A percentile compares a stretch with the other conserved stretches of the same genome.
phyloP scores from a whole-genome alignment of 1,140 invertebrate genomes.

The Vanessa atalanta region DNA sequence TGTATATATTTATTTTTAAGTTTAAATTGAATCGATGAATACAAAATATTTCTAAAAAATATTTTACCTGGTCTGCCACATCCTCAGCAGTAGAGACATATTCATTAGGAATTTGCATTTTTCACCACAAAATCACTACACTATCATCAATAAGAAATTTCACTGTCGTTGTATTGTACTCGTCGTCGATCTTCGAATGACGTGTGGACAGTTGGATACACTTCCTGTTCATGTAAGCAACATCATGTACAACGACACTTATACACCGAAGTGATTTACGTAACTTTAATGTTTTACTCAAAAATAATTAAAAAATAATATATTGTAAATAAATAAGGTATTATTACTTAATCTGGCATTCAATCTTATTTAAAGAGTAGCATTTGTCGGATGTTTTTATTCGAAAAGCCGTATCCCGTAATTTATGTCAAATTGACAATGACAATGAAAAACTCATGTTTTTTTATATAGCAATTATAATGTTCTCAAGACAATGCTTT shows the following conservation, averaged over 20 bases:
- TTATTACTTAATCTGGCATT: background rate
- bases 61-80: slow-evolving; percentile 93
- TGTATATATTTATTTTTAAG: slow-evolving; percentile 43
- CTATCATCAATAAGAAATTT: slow-evolving; percentile 68
- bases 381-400: slow-evolving; percentile 52
- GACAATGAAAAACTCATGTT: background rate
- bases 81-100: slow-evolving; percentile 95
- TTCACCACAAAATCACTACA: slow-evolving; percentile 67
- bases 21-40: slow-evolving; percentile 13
- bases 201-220: slow-evolving; percentile 77
- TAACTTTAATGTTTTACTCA: background rate
- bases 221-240: slow-evolving; percentile 58
- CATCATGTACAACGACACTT: background rate
- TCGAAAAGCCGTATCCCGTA: slow-evolving; percentile 6
- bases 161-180: slow-evolving; percentile 57
- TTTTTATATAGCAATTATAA: no score
- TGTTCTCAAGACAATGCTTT: no score
- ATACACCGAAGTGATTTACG: background rate
- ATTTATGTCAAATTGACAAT: slow-evolving; percentile 17
- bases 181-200: slow-evolving; percentile 62
- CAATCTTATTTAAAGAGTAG: background rate
- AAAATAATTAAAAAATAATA: slow-evolving; percentile 11
- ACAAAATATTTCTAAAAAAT: slow-evolving; percentile 24
- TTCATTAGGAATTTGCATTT: slow-evolving; percentile 93
- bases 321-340: background rate